Evolutionary conservation across 2,113 vertebrate genomes (phyloP).

Genomic region (Hylia prasina): DNA sequence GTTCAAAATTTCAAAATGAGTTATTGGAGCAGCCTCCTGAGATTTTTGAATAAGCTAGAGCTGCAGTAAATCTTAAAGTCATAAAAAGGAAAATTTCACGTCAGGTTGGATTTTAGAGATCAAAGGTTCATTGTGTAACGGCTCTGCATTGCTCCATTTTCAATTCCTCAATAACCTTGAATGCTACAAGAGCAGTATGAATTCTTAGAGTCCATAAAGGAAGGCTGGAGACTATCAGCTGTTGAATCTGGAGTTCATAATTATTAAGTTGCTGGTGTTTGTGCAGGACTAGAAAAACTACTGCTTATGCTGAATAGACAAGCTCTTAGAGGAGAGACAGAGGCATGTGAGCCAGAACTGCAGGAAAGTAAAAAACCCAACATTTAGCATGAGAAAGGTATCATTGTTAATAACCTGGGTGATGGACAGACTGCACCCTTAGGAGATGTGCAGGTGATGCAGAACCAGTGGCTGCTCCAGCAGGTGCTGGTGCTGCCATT

Average conservation of each 20-base stretch:
- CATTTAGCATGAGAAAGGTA: neutral
- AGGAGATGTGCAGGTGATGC: neutral
- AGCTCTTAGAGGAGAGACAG: neutral
- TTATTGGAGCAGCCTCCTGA: constrained; percentile 33
- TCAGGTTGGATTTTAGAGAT: constrained; percentile 39
- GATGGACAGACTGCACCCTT: neutral
- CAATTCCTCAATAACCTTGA: constrained; percentile 22
- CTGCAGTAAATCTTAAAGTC: constrained; percentile 46
- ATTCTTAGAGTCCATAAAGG: neutral
- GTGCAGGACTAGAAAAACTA: neutral
- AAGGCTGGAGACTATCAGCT: constrained; percentile 32
- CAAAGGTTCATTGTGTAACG: constrained; percentile 32
- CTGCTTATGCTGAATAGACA: neutral
- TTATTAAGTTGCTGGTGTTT: neutral
- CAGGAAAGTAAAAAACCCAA: neutral
- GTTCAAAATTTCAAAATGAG: constrained; percentile 40
- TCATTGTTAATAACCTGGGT: neutral
- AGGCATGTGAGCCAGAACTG: neutral
- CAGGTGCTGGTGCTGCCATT: neutral
- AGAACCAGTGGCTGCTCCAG: neutral
- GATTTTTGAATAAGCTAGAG: constrained; percentile 38
- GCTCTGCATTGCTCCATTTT: constrained; percentile 8
- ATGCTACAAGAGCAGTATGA: neutral
- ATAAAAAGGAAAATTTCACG: constrained; percentile 28
- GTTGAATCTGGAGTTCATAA: neutral